These are phyloP conservation scores for Patella pellucida DNA, from an alignment of 2,888 invertebrate genomes.

Conservation along the genomic window DNA sequence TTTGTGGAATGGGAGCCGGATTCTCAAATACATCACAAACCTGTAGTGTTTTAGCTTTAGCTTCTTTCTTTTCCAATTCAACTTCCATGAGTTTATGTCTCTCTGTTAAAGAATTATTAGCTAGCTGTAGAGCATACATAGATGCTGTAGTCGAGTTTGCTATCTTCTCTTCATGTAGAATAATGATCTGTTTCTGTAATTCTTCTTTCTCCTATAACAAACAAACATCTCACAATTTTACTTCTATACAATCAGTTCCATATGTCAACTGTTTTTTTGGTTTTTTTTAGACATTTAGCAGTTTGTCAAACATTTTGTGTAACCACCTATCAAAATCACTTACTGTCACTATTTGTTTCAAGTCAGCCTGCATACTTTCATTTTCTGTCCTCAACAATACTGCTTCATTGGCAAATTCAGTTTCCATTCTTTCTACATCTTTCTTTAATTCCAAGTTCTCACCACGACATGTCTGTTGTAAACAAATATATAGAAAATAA, in stretches of 20 bases:
- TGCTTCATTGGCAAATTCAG: slow-evolving; percentile 40
- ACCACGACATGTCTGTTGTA: slow-evolving; percentile 40
- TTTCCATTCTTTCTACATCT: slow-evolving; percentile 41
- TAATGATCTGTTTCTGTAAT: slow-evolving; percentile 37
- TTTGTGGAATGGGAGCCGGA: no score
- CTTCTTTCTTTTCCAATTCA: slow-evolving; percentile 35
- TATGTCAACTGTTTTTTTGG: no score
- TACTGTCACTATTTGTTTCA: slow-evolving; percentile 27
- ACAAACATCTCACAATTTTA: neutral
- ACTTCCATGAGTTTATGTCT: slow-evolving; percentile 36
- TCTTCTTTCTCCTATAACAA: slow-evolving; percentile 46
- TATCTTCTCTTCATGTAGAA: slow-evolving; percentile 35
- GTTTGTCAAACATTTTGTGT: slow-evolving; percentile 17
- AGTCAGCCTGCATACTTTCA: slow-evolving; percentile 34
- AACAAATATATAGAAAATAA: neutral
- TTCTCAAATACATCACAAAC: neutral
- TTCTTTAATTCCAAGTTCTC: slow-evolving; percentile 43
- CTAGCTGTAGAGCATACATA: slow-evolving; percentile 31
- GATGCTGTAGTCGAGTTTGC: slow-evolving; percentile 31
- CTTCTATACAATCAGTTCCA: no score
- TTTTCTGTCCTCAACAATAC: slow-evolving; percentile 37
- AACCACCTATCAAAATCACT: neutral
- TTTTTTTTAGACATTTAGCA: no score
- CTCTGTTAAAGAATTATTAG: slow-evolving; percentile 40
- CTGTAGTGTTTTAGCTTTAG: slow-evolving; percentile 17